Base-by-base conservation (phyloP, 2,797 vertebrate species). In the Kryptopterus vitreolus region DNA sequence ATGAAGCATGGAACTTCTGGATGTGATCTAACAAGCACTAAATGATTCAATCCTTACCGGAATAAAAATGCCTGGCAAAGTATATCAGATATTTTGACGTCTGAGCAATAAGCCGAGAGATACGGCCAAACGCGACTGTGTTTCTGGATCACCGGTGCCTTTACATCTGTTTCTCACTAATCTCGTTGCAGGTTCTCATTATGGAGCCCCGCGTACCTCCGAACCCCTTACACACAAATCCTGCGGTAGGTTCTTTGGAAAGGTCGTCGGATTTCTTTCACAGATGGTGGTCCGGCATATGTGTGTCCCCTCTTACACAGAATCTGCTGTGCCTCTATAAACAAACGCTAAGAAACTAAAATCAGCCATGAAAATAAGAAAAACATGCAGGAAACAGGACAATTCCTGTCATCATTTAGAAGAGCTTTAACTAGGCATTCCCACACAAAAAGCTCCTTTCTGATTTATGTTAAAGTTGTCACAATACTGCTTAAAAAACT, bases 281-380 rank as follows among this genome's bases (percentile, higher is more conserved):
- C 70, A 87, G 63, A 81, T 79, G 76, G 77, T 71, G 81, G 78
- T 83, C 76, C 38, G 58, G 55, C 70, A 79, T 73, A 75, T 74
- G n/a, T n/a, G n/a, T 66, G 22, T 75, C 26, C 43, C 33, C 20
- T 31, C 52, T 61, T 58, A 75, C 48, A 35, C 31, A 16, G 63
- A 78, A 63, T 66, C 58, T 70, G 29, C 59, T 75, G 52, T 72
- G 50, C 29, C 3, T 3, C 12, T 6, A 35, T n/a, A 35, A 55
- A n/a, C 33, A 63, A 83, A 80, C 83, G 84, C 85, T 84, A 82
- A 81, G 78, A 79, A 84, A 87, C 82, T 15, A 46, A 63, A 29
- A 20, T 15, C 29, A 33, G 53, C 9, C 35, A 55, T n/a, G 18
- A 35, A 48, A 69, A 69, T 16, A 26, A 29, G 5, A 61, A 48